phyloP scores from a whole-genome alignment of 2,797 vertebrate genomes.

The Bradypus variegatus region DNA sequence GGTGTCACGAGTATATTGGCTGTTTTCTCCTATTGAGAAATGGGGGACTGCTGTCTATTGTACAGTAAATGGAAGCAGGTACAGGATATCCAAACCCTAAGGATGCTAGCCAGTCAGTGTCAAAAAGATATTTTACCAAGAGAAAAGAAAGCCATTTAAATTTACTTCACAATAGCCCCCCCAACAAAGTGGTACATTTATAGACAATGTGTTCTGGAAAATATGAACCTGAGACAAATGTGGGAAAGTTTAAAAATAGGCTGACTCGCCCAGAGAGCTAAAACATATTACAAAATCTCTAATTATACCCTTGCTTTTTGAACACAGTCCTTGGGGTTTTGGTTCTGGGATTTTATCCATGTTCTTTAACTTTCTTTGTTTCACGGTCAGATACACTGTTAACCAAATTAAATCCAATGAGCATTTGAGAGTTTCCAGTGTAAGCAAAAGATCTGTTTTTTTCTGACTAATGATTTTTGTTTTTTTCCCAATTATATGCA shows the following conservation, averaged over 20 bases:
- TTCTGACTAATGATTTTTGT: background rate
- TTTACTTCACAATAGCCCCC: background rate
- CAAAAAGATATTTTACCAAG: background rate
- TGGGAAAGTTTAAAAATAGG: background rate
- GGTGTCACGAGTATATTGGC: background rate
- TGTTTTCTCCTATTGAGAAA: background rate
- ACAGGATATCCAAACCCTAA: background rate
- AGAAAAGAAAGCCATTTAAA: background rate
- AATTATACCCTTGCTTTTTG: background rate
- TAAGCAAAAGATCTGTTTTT: background rate
- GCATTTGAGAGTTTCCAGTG: background rate
- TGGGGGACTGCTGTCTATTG: background rate
- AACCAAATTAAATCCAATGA: background rate
- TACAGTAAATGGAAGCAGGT: background rate
- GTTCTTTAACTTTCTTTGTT: background rate
- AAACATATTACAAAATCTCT: background rate
- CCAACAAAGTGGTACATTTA: background rate
- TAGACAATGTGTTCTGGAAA: background rate
- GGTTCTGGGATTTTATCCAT: background rate
- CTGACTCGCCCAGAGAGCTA: background rate
- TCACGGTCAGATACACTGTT: background rate
- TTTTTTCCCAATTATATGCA: background rate
- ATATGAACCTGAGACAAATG: background rate
- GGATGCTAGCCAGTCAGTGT: background rate
- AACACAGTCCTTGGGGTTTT: background rate